Conservation (phyloP, 1,140 invertebrate genomes). For the Amyelois transitella region DNA sequence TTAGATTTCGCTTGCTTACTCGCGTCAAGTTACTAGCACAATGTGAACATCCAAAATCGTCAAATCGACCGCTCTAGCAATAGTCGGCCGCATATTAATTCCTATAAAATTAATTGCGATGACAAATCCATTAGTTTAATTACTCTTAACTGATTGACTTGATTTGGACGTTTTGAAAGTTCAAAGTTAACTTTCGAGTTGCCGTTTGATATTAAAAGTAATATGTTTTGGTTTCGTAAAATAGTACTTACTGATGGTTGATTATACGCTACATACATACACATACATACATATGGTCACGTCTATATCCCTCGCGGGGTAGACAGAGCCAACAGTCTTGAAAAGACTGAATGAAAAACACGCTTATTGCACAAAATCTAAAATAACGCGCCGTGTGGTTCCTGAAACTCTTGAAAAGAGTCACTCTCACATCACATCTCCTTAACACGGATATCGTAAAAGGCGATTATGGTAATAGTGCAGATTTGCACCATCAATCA, state of each 20-base stretch:
- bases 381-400: too few relatives aligned
- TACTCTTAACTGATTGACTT: slow-evolving; percentile 50
- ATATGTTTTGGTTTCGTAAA: not conserved
- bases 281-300: too few relatives aligned
- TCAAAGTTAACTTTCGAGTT: not conserved
- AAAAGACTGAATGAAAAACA: too few relatives aligned
- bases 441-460: too few relatives aligned
- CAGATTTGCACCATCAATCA: too few relatives aligned
- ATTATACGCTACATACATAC: not conserved
- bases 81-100: slow-evolving; percentile 66
- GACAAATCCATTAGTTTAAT: slow-evolving; percentile 71
- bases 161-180: not conserved
- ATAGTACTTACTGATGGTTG: not conserved
- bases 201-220: not conserved
- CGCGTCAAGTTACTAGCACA: not conserved
- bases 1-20: not conserved
- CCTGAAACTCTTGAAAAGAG: too few relatives aligned
- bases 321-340: too few relatives aligned
- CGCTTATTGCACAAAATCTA: too few relatives aligned
- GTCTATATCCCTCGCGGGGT: too few relatives aligned
- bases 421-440: too few relatives aligned
- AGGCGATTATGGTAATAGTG: too few relatives aligned
- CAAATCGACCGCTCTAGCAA: slow-evolving; percentile 15
- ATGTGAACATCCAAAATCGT: not conserved
- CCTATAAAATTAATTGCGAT: slow-evolving; percentile 71